Evolutionary conservation across 2,113 vertebrate species (phyloP).

Genomic region (Vulpes ferrilata): DNA sequence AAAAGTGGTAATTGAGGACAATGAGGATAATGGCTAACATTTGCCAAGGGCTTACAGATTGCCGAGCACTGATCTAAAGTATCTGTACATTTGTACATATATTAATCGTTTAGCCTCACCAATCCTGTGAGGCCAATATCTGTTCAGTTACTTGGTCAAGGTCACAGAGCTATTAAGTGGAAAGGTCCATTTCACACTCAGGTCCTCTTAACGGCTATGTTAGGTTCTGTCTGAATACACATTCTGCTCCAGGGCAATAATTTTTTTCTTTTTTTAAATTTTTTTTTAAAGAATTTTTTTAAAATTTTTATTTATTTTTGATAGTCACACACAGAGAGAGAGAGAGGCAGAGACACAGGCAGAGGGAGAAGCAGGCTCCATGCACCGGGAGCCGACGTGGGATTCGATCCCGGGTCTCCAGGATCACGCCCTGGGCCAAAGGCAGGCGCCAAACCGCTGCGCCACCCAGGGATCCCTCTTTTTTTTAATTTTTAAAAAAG

Average conservation of each 20-base stretch:
- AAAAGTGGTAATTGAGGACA: background rate
- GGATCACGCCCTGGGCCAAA: too few relatives aligned
- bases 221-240: background rate
- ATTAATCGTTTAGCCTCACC: background rate
- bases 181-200: background rate
- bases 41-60: background rate
- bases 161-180: background rate
- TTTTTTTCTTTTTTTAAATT: background rate
- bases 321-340: background rate
- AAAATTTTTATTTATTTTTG: background rate
- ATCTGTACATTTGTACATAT: background rate
- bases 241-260: background rate
- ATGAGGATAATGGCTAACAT: background rate
- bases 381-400: too few relatives aligned
- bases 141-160: slow-evolving; percentile 25
- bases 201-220: background rate
- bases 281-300: too few relatives aligned
- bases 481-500: too few relatives aligned
- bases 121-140: background rate
- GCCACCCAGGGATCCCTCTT: too few relatives aligned
- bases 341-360: background rate
- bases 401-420: too few relatives aligned
- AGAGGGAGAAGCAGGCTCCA: too few relatives aligned
- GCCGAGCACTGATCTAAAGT: background rate
- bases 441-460: too few relatives aligned